Conservation (phyloP, 2,797 vertebrate genomes). For the Xiphophorus birchmanni region DNA sequence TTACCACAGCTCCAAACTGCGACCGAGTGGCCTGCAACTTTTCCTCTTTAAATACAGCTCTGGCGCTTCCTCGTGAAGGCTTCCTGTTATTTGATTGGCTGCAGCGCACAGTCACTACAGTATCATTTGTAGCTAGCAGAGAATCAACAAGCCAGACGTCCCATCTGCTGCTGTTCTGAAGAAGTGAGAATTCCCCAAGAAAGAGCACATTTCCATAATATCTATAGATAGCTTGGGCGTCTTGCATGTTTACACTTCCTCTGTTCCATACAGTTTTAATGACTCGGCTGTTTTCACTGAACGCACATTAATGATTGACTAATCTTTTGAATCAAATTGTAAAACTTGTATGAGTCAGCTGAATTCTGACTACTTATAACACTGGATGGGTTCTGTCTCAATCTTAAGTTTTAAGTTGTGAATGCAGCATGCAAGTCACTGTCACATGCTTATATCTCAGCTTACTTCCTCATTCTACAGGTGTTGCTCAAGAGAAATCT, state of each 20-base stretch:
- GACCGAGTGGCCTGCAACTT: background rate
- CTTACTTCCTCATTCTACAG: background rate
- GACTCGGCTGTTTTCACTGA: background rate
- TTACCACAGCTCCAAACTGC: background rate
- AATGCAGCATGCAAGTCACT: background rate
- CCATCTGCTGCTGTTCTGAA: background rate
- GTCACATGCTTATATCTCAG: background rate
- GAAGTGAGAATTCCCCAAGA: background rate
- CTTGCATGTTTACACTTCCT: background rate
- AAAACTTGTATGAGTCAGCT: background rate
- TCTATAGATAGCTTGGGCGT: background rate
- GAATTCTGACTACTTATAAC: background rate
- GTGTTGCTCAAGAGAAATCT: background rate
- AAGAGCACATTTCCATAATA: background rate
- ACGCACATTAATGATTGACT: background rate
- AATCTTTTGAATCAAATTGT: background rate
- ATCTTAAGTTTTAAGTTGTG: background rate
- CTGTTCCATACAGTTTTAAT: background rate
- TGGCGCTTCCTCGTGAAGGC: background rate
- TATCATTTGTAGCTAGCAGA: conserved; percentile 60
- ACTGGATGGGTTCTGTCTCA: background rate
- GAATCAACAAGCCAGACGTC: background rate
- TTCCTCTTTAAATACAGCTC: conserved; percentile 47
- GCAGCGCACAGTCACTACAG: background rate
- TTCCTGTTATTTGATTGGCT: conserved; percentile 65